phyloP scores from a whole-genome alignment of 1,140 invertebrate species.

The Odontomachus brunneus region DNA sequence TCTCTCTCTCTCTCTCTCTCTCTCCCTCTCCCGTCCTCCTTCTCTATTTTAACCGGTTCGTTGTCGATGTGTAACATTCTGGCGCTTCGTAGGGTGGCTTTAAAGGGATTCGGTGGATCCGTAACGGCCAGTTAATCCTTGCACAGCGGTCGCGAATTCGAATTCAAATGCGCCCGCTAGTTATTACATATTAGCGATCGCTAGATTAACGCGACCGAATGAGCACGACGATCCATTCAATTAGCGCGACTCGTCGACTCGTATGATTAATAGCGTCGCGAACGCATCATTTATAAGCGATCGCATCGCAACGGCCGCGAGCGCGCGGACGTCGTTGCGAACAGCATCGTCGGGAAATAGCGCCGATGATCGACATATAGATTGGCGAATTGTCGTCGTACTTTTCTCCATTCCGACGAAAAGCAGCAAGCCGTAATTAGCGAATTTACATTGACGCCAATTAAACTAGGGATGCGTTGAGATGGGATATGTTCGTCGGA shows the following conservation, averaged over 20 bases:
- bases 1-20: not conserved
- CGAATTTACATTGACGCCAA: not conserved
- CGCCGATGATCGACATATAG: conserved; percentile 1
- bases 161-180: conserved; percentile 52
- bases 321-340: not conserved
- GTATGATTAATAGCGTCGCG: conserved; percentile 69
- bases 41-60: conserved; percentile 21
- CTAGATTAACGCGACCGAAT: conserved; percentile 52
- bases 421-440: conserved; percentile 20
- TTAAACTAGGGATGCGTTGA: conserved; percentile 3
- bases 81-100: conserved; percentile 49
- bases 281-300: conserved; percentile 61
- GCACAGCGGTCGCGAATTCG: conserved; percentile 22
- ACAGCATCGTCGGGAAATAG: conserved; percentile 27
- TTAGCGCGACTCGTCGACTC: conserved; percentile 67
- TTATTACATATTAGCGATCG: conserved; percentile 60
- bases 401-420: not conserved
- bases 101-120: conserved; percentile 50
- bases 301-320: conserved; percentile 25
- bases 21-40: too few relatives aligned
- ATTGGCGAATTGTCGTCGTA: not conserved
- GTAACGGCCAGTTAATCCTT: conserved; percentile 41
- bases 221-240: conserved; percentile 68
- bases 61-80: conserved; percentile 38
- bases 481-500: not conserved